These are phyloP conservation scores for Tanypteryx hageni DNA, from an alignment of 2,888 invertebrate species.

Conservation along the genomic window DNA sequence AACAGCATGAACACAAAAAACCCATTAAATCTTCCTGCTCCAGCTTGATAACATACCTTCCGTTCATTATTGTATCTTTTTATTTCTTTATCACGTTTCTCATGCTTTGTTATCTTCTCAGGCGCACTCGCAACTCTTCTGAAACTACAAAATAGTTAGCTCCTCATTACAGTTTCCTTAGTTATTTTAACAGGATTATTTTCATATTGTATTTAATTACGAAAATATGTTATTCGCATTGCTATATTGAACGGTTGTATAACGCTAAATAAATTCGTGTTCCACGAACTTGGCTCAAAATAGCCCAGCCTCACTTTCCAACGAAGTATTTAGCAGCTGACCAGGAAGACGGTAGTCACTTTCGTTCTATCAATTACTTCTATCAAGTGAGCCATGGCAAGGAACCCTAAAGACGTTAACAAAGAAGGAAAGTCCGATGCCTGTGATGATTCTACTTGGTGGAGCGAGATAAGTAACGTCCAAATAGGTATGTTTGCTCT, in stretches of 20 bases:
- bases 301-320: conserved; percentile 38
- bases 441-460: background rate
- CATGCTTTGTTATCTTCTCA: too few species aligned
- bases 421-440: background rate
- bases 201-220: too few species aligned
- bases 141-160: too few species aligned
- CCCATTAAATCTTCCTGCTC: too few species aligned
- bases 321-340: conserved; percentile 1
- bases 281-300: conserved; percentile 46
- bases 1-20: too few species aligned
- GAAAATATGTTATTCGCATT: background rate
- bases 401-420: background rate
- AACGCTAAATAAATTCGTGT: conserved; percentile 13
- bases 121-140: too few species aligned
- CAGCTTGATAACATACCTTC: too few species aligned
- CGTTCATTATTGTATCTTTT: too few species aligned
- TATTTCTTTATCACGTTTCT: too few species aligned
- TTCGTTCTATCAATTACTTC: background rate
- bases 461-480: background rate
- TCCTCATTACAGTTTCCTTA: too few species aligned
- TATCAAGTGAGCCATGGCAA: background rate
- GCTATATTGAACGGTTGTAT: conserved; percentile 2
- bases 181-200: too few species aligned
- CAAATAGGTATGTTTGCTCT: conserved; percentile 16
- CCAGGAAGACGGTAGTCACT: background rate